These are phyloP conservation scores for Drosophila hydei DNA, from an alignment of 1,140 invertebrate genomes.

Conservation along the genomic window DNA sequence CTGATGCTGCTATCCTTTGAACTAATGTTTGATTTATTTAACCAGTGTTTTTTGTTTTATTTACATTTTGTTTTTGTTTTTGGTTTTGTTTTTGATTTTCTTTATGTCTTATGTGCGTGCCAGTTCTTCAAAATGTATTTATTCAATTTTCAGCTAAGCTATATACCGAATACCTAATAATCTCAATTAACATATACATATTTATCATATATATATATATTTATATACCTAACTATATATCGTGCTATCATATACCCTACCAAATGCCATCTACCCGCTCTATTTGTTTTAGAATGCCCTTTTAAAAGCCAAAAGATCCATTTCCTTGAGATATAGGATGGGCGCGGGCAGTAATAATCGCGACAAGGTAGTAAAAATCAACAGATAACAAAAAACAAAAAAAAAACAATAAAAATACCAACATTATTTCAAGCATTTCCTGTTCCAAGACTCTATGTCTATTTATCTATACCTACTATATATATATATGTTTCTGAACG, in stretches of 20 bases:
- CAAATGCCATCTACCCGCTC: slow-evolving; percentile 57
- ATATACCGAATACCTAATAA: slow-evolving; percentile 14
- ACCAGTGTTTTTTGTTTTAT: slow-evolving; percentile 22
- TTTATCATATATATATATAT: slow-evolving; percentile 23
- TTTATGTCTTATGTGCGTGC: slow-evolving; percentile 8
- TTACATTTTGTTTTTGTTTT: slow-evolving; percentile 9
- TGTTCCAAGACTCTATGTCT: slow-evolving; percentile 37
- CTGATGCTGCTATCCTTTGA: slow-evolving; percentile 39
- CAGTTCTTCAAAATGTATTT: slow-evolving; percentile 3
- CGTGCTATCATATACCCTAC: slow-evolving; percentile 42
- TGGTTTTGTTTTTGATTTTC: not conserved
- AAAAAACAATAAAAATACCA: slow-evolving; percentile 2
- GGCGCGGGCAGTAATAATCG: slow-evolving; percentile 77
- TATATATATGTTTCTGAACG: slow-evolving; percentile 30
- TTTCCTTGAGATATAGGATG: slow-evolving; percentile 84
- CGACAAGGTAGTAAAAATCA: slow-evolving; percentile 81
- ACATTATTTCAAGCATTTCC: slow-evolving; percentile 25
- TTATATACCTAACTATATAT: slow-evolving; percentile 17
- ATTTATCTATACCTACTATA: slow-evolving; percentile 37
- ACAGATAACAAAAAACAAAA: slow-evolving; percentile 35
- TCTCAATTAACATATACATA: slow-evolving; percentile 26
- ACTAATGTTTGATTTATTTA: slow-evolving; percentile 16
- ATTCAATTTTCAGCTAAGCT: slow-evolving; percentile 21
- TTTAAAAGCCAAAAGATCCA: slow-evolving; percentile 83
- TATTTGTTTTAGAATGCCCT: slow-evolving; percentile 82